These are phyloP conservation scores for Gadopsis bispinosus DNA, from an alignment of 2,797 vertebrate species.

Conservation along the genomic window DNA sequence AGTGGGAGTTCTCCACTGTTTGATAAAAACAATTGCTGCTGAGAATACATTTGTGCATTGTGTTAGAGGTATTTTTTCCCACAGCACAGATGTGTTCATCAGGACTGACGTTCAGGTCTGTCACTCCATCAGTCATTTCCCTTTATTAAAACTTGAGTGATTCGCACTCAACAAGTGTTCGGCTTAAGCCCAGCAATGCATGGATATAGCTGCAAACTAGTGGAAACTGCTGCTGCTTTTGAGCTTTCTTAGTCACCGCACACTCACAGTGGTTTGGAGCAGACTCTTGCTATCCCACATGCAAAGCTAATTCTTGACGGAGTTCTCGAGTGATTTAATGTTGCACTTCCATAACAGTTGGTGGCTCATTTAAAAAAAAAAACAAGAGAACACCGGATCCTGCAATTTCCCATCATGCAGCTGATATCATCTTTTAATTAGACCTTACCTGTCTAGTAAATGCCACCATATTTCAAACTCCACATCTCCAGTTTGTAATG, in stretches of 20 bases:
- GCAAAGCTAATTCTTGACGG: neutral
- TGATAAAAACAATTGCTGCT: neutral
- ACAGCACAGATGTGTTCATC: conserved; percentile 8
- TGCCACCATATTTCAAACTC: neutral
- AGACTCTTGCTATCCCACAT: neutral
- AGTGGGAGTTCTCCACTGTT: neutral
- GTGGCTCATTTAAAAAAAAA: neutral
- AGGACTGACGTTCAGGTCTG: neutral
- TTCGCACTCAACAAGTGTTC: conserved; percentile 2
- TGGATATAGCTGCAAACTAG: neutral
- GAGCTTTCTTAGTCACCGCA: neutral
- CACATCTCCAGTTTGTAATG: neutral
- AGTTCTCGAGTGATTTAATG: neutral
- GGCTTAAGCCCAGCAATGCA: neutral
- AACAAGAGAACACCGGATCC: neutral
- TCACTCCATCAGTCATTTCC: conserved; percentile 5
- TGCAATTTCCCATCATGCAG: neutral
- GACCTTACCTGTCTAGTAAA: neutral
- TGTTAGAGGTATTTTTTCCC: neutral
- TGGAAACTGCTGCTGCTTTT: neutral
- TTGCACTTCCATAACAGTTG: neutral
- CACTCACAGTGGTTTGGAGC: neutral
- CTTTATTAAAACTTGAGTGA: conserved; percentile 12
- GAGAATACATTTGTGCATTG: neutral
- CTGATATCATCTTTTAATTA: neutral